Evolutionary conservation across 2,888 invertebrate species (phyloP).

Genomic region (Furcula furcula): DNA sequence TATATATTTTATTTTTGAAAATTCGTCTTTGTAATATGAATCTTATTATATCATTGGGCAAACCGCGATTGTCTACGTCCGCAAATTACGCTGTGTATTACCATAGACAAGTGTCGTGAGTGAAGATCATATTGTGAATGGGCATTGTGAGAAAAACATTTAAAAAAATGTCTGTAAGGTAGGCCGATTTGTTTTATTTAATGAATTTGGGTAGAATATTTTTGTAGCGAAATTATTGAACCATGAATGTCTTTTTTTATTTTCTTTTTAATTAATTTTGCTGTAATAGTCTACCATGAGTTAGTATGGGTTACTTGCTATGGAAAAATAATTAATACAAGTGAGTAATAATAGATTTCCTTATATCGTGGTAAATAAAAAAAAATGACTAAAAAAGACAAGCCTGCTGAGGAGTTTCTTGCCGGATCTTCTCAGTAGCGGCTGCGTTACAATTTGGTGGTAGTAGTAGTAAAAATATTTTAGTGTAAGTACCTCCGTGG

Average conservation of each 20-base stretch:
- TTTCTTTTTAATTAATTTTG: constrained; percentile 16
- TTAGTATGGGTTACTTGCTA: too few species aligned
- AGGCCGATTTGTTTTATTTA: constrained; percentile 64
- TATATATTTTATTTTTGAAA: not conserved
- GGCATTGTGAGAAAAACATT: constrained; percentile 55
- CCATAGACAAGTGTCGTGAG: constrained; percentile 38
- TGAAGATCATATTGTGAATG: constrained; percentile 76
- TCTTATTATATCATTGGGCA: too few species aligned
- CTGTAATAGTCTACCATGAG: constrained; percentile 13
- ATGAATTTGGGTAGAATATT: constrained; percentile 18
- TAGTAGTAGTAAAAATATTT: too few species aligned
- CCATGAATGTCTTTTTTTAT: constrained; percentile 66
- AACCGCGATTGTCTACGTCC: constrained; percentile 17
- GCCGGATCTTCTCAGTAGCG: too few species aligned
- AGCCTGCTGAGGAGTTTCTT: too few species aligned
- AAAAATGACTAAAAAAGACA: too few species aligned
- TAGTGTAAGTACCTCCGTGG: too few species aligned
- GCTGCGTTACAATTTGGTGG: too few species aligned
- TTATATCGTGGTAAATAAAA: too few species aligned
- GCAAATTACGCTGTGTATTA: constrained; percentile 8
- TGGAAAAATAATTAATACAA: too few species aligned
- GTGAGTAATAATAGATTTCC: too few species aligned
- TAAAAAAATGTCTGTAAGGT: constrained; percentile 78
- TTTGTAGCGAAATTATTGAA: constrained; percentile 40
- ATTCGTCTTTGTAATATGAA: not conserved